Evolutionary conservation across 2,797 vertebrate species (phyloP), one percentile per base, ranked within the genome.

Genomic region (Chelon labrosus): DNA sequence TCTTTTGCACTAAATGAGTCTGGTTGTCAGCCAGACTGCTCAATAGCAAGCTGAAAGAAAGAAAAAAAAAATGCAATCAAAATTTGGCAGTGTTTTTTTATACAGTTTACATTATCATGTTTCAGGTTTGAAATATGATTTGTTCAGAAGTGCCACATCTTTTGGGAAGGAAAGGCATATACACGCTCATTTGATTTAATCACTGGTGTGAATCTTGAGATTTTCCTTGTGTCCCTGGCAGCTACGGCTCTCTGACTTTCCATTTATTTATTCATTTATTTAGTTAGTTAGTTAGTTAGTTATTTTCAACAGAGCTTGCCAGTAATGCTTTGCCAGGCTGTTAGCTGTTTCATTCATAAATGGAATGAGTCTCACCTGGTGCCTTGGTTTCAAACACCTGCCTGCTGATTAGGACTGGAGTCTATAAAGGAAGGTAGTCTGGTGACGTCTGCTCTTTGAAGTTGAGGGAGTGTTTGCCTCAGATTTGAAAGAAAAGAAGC

Each of bases 161-260:
- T 20, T 27, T 57, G 46, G 63, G 84, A 76, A 46, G 20, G 7
- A 77, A 70, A 67, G 25, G 27, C 58, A 59, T 73, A 80, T 64
- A 61, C 58, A 74, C 65, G 47, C 59, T 44, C 31, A 35, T 35
- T 35, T 35, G 6, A 35, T 35, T 35, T 35, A 35, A 62, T 42
- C 27, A 44, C 31, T 39, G 16, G 20, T 42, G 50, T 64, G 59
- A 70, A 75, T 70, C 7, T 27, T 53, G 41, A 64, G 22, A 8
- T 68, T 70, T 51, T 49, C 17, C 25, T 70, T 20, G 10, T 42
- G 12, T 47, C 37, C 7, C 22, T 54, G 27, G 44, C 44, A 13
- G 27, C 53, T 51, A 14, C 3, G 52, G 56, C 13, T 20, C 10
- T 53, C 13, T 20, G 20, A 64, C n/a, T 20, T 55, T 73, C 9